phyloP scores from a whole-genome alignment of 2,113 vertebrate genomes.

The Mustela nigripes region DNA sequence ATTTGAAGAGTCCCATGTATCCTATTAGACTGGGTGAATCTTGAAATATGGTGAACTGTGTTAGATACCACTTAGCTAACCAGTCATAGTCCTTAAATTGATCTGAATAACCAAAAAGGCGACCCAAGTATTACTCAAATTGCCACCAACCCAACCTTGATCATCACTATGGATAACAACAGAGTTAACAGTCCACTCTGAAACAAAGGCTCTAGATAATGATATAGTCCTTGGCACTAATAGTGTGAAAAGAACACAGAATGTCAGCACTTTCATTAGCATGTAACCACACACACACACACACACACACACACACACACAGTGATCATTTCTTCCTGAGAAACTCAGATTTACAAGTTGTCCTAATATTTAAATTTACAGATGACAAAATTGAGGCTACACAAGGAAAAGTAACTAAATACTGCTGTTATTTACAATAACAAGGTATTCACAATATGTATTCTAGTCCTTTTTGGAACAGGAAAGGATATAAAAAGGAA shows the following conservation, averaged over 20 bases:
- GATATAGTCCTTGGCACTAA: not conserved
- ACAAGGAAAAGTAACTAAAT: not conserved
- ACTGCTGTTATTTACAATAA: not conserved
- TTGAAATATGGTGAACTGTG: not conserved
- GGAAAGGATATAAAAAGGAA: not conserved
- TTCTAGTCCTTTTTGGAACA: not conserved
- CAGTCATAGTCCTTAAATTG: not conserved
- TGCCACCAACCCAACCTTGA: not conserved
- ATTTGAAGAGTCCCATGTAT: not conserved
- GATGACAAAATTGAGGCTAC: not conserved
- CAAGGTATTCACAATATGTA: not conserved
- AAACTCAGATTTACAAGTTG: not conserved
- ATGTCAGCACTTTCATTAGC: not conserved
- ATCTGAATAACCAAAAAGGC: not conserved
- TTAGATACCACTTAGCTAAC: not conserved
- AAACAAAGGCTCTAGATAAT: not conserved
- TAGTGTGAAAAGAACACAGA: not conserved
- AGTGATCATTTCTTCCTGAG: not conserved
- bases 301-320: not conserved
- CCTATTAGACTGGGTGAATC: not conserved
- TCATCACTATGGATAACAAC: not conserved
- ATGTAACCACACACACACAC: not conserved
- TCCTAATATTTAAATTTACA: not conserved
- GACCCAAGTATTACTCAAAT: not conserved
- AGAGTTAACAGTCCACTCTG: not conserved